A percentile compares a stretch with the other conserved stretches of the same genome.
Evolutionary conservation across 1,140 invertebrate genomes (phyloP).

Genomic region (Drosophila mojavensis): DNA sequence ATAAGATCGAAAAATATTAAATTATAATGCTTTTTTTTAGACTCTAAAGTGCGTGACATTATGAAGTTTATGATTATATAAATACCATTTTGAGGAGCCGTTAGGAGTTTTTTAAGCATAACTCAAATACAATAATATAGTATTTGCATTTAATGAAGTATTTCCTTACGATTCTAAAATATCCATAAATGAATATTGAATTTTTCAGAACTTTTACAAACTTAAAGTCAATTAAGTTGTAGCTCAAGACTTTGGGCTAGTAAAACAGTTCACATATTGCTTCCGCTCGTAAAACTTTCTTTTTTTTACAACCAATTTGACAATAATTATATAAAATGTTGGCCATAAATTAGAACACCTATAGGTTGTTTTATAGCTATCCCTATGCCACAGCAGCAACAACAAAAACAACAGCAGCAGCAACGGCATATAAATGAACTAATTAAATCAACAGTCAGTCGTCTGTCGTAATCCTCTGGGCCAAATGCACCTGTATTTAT

Average conservation of each 20-base stretch:
- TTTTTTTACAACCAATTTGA: slow-evolving; percentile 52
- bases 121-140: no score
- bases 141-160: no score
- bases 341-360: slow-evolving; percentile 58
- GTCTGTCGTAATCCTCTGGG: slow-evolving; percentile 10
- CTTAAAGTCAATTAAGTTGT: neutral
- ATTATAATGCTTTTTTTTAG: no score
- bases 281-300: slow-evolving; percentile 49
- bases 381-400: slow-evolving; percentile 23
- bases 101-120: no score
- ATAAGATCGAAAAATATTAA: no score
- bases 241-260: neutral
- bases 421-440: slow-evolving; percentile 60
- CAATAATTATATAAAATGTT: slow-evolving; percentile 50
- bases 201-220: neutral
- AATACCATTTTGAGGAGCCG: no score
- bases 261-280: slow-evolving; percentile 43
- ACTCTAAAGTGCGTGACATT: no score
- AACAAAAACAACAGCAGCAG: neutral
- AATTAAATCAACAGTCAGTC: slow-evolving; percentile 60
- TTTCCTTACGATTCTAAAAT: no score
- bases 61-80: no score
- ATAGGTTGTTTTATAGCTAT: slow-evolving; percentile 39
- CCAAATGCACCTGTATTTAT: slow-evolving; percentile 13
- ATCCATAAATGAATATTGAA: no score